Evolutionary conservation across 2,888 invertebrate genomes (phyloP).

Genomic region (Ischnus inquisitorius): DNA sequence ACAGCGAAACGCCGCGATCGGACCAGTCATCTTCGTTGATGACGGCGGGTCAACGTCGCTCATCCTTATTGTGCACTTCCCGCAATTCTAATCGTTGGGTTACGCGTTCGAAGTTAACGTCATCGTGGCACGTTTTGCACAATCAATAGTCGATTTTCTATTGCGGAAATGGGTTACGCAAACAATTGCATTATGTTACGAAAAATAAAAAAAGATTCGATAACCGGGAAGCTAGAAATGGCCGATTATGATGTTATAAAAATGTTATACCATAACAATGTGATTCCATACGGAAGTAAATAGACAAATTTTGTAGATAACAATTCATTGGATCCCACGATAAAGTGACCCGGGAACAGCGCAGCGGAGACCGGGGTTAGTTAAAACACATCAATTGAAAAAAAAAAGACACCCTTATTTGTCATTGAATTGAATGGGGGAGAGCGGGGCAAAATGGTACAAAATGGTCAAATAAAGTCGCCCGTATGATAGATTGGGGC

Average conservation of each 20-base stretch:
- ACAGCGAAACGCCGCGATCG: background rate
- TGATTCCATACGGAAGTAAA: background rate
- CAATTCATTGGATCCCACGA: no score
- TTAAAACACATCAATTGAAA: no score
- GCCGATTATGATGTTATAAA: background rate
- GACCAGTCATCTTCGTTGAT: conserved; percentile 63
- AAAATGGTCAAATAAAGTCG: no score
- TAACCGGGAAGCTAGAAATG: background rate
- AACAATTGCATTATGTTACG: background rate
- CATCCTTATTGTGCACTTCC: conserved; percentile 35
- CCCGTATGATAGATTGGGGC: no score
- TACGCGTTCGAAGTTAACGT: conserved; percentile 36
- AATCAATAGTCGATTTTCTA: conserved; percentile 43
- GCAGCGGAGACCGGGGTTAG: no score
- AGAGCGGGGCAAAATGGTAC: no score
- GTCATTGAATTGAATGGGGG: no score
- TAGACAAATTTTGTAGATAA: no score
- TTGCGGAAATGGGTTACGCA: conserved; percentile 26
- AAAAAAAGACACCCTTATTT: no score
- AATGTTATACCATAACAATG: background rate
- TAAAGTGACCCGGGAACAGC: no score
- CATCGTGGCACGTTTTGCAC: conserved; percentile 27
- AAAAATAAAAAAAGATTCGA: background rate
- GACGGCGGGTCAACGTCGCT: conserved; percentile 36
- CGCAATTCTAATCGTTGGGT: conserved; percentile 10